These are phyloP conservation scores for Zelostemma sp. DNA, from an alignment of 1,140 invertebrate genomes.

Conservation along the genomic window DNA sequence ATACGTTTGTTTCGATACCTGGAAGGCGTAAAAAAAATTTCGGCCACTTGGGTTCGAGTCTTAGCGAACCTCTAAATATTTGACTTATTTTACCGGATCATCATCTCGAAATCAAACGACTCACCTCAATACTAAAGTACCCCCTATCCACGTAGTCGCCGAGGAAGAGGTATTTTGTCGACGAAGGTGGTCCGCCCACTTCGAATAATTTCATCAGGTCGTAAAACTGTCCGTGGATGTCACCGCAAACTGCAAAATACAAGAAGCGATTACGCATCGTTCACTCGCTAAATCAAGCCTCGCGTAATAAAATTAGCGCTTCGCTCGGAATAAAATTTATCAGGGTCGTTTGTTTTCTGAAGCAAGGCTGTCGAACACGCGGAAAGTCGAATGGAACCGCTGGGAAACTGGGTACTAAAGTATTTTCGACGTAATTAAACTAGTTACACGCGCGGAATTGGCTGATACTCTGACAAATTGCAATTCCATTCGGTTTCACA, in stretches of 20 bases:
- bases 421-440: background rate
- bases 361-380: background rate
- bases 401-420: background rate
- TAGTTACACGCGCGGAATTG: constrained; percentile 1
- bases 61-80: no score
- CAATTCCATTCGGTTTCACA: background rate
- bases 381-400: background rate
- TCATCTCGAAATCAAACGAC: constrained; percentile 42
- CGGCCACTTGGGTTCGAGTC: no score
- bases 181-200: constrained; percentile 97
- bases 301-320: background rate
- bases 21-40: no score
- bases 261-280: background rate
- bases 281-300: background rate
- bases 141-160: constrained; percentile 99
- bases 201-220: constrained; percentile 99
- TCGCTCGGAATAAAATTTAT: background rate
- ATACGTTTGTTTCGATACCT: no score
- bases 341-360: background rate
- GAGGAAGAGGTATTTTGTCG: constrained; percentile 99
- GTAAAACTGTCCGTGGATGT: constrained; percentile 99
- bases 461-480: constrained; percentile 2
- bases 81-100: background rate
- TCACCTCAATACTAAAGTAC: constrained; percentile 99
- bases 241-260: constrained; percentile 91